These are phyloP conservation scores for Lota lota DNA, from an alignment of 2,113 vertebrate genomes.

Conservation along the genomic window DNA sequence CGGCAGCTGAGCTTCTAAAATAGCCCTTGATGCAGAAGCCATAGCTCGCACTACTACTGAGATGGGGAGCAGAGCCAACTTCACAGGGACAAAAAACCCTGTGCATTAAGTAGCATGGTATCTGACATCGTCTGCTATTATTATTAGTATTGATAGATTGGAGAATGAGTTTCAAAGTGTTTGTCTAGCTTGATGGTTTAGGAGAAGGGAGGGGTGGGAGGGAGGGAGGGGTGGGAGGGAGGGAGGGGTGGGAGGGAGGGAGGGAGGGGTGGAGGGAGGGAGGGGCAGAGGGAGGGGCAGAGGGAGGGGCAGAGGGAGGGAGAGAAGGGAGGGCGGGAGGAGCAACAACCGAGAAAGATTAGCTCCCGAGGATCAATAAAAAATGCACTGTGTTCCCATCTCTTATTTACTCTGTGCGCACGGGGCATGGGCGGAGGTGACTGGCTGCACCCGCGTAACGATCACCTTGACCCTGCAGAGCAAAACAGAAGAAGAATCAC, in stretches of 20 bases:
- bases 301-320: not conserved
- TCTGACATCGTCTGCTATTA: too few species aligned
- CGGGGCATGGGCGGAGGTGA: conserved; percentile 42
- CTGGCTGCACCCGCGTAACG: conserved; percentile 23
- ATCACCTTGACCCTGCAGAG: conserved; percentile 13
- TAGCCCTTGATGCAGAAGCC: conserved; percentile 80
- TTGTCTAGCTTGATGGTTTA: too few species aligned
- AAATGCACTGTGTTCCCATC: conserved; percentile 36
- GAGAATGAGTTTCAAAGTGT: too few species aligned
- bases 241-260: not conserved
- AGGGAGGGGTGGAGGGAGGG: not conserved
- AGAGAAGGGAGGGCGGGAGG: not conserved
- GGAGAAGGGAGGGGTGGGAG: not conserved
- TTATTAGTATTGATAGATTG: too few species aligned
- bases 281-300: not conserved
- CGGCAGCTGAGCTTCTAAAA: conserved; percentile 78
- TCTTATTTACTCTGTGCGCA: conserved; percentile 47
- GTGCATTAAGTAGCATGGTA: not conserved
- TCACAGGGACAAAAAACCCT: conserved; percentile 28
- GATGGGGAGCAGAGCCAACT: conserved; percentile 23
- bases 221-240: not conserved
- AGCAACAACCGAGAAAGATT: conserved; percentile 17
- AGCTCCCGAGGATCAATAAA: conserved; percentile 45
- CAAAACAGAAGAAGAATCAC: too few species aligned
- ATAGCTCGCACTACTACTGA: conserved; percentile 51